Evolutionary conservation across 2,797 vertebrate species (phyloP), one percentile per base, ranked within the genome.

Genomic region (Danio tinwini): DNA sequence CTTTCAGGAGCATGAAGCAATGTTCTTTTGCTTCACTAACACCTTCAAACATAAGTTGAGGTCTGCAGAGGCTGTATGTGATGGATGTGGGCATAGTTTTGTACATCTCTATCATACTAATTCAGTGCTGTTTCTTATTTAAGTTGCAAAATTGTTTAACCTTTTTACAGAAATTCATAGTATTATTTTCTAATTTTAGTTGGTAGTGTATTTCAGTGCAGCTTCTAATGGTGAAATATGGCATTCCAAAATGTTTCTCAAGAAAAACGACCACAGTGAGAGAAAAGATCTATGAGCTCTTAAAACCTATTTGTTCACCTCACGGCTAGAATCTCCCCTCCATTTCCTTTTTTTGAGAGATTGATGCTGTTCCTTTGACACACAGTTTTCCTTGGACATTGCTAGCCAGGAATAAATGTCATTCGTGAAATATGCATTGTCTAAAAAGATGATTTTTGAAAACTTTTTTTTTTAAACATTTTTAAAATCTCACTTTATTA

Each of bases 241-340:
- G 61, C 78, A 65, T 71, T 73, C 42, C 49, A 53, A 59, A 55
- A 55, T 55, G 21, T 40, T 49, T 56, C 59, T 65, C 5, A 56
- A 45, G 69, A 73, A 73, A 72, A 73, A 80, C 21, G 61, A 64
- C 40, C 59, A 64, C 77, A 73, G 78, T 11, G 42, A 74, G 78
- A 56, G 61, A 8, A 64, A 80, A 80, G 78, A 80, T 80, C 42
- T 65, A 73, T 80, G 69, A 50, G 69, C 42, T 65, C 19, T 64
- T 64, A 79, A 63, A 79, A 56, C 7, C 39, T 79, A 79, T 79
- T 79, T 53, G 77, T 72, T 79, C 50, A 45, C 39, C 68, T 79
- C 68, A 64, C 14, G 16, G 68, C 49, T 64, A 19, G 50, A 80
- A 64, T 80, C 61, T 65, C 78, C 44, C 61, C 78, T 80, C 69